Percentiles rank a stretch among this genome's conserved stretches.
Conservation (phyloP, 1,140 invertebrate genomes). For the Mylabris phalerata region DNA sequence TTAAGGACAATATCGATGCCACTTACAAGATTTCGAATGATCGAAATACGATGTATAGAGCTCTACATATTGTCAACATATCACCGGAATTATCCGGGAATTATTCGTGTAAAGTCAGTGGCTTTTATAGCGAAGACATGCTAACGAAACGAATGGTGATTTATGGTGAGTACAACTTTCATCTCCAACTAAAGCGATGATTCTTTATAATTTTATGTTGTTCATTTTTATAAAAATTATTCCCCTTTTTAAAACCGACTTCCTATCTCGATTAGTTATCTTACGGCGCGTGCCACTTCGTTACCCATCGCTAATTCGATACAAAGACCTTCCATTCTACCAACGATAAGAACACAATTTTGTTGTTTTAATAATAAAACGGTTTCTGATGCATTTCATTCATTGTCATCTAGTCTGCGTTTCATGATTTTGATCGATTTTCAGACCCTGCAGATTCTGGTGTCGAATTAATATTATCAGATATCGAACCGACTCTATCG, state of each 20-base stretch:
- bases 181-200: neutral
- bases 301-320: conserved; percentile 10
- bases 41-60: conserved; percentile 25
- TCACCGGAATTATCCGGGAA: conserved; percentile 27
- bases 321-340: conserved; percentile 3
- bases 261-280: neutral
- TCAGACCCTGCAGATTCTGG: neutral
- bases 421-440: neutral
- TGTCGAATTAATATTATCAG: neutral
- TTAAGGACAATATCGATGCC: conserved; percentile 27
- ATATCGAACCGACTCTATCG: neutral
- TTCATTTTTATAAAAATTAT: neutral
- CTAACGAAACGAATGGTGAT: conserved; percentile 30
- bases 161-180: conserved; percentile 29
- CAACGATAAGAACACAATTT: neutral
- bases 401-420: no score
- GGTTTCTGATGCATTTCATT: neutral
- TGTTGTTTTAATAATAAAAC: neutral
- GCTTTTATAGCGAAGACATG: conserved; percentile 15
- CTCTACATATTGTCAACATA: conserved; percentile 27
- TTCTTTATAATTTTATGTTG: neutral
- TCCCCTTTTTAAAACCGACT: neutral
- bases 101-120: conserved; percentile 34
- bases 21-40: conserved; percentile 26
- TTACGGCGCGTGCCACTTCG: conserved; percentile 16